Percentiles rank a stretch among this genome's conserved stretches.
Conservation (phyloP, 1,140 invertebrate genomes). For the Achroia grisella region DNA sequence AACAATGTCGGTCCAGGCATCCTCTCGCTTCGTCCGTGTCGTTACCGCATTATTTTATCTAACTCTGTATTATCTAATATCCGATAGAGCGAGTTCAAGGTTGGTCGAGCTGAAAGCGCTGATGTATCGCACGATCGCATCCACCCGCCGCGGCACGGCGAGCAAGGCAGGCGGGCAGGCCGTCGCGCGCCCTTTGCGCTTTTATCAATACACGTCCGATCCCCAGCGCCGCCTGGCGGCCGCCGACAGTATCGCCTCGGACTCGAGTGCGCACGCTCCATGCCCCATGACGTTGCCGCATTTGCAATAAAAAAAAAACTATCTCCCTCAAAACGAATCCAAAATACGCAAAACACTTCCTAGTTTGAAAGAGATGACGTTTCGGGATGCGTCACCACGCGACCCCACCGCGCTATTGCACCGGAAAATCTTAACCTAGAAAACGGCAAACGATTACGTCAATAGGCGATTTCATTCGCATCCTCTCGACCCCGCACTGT, state of each 20-base stretch:
- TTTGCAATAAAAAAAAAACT: slow-evolving; percentile 37
- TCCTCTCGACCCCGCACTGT: slow-evolving; percentile 27
- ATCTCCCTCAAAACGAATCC: slow-evolving; percentile 48
- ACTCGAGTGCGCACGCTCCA: slow-evolving; percentile 57
- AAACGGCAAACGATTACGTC: slow-evolving; percentile 28
- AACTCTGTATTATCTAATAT: slow-evolving; percentile 50
- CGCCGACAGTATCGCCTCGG: slow-evolving; percentile 37
- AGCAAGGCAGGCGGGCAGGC: neutral
- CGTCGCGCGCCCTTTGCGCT: slow-evolving; percentile 46
- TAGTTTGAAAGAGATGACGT: slow-evolving; percentile 17
- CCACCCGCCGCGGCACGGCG: slow-evolving; percentile 11
- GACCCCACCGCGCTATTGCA: slow-evolving; percentile 1
- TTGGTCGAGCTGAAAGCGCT: slow-evolving; percentile 42
- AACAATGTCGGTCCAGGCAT: no score
- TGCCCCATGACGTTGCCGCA: slow-evolving; percentile 46
- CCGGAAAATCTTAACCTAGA: slow-evolving; percentile 21
- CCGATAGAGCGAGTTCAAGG: slow-evolving; percentile 62
- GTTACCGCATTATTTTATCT: slow-evolving; percentile 27
- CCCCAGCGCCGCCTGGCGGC: slow-evolving; percentile 47
- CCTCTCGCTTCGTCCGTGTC: neutral
- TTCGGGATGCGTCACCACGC: slow-evolving; percentile 14
- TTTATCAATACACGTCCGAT: slow-evolving; percentile 56
- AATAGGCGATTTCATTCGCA: slow-evolving; percentile 23
- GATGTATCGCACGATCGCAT: slow-evolving; percentile 19
- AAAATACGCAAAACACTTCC: slow-evolving; percentile 30